Conservation (phyloP, 2,888 invertebrate genomes). For the Athrips mouffetella region DNA sequence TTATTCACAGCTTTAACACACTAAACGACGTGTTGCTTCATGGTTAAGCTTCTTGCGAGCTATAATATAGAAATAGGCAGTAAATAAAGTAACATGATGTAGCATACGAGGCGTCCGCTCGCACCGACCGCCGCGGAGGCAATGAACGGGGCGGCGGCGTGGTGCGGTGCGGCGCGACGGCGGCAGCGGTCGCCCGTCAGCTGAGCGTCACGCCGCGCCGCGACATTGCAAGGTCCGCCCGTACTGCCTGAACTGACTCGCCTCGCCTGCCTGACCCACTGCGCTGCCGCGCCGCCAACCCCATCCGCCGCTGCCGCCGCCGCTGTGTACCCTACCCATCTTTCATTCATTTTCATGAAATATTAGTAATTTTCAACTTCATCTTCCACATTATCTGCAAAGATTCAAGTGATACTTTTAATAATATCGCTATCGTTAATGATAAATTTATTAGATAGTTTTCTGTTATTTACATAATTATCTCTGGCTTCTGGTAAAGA, state of each 20-base stretch:
- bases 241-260: slow-evolving; percentile 64
- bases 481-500: too few species aligned
- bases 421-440: too few species aligned
- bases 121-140: slow-evolving; percentile 81
- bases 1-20: slow-evolving; percentile 47
- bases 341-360: too few species aligned
- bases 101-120: slow-evolving; percentile 61
- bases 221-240: slow-evolving; percentile 78
- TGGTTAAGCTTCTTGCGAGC: slow-evolving; percentile 12
- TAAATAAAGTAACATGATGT: slow-evolving; percentile 30
- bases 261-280: slow-evolving; percentile 63
- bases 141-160: slow-evolving; percentile 80
- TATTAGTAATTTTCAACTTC: too few species aligned
- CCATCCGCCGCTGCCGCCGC: not conserved
- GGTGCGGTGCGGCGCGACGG: slow-evolving; percentile 55
- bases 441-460: too few species aligned
- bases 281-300: slow-evolving; percentile 45
- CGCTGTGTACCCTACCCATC: too few species aligned
- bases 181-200: slow-evolving; percentile 67
- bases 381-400: too few species aligned
- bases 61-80: slow-evolving; percentile 29
- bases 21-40: slow-evolving; percentile 25
- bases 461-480: too few species aligned
- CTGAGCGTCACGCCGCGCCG: slow-evolving; percentile 80
- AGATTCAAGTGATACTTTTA: too few species aligned